These are phyloP conservation scores for Heliocidaris tuberculata DNA, from an alignment of 35 echinoderm and acorn worm genomes.

Conservation along the genomic window DNA sequence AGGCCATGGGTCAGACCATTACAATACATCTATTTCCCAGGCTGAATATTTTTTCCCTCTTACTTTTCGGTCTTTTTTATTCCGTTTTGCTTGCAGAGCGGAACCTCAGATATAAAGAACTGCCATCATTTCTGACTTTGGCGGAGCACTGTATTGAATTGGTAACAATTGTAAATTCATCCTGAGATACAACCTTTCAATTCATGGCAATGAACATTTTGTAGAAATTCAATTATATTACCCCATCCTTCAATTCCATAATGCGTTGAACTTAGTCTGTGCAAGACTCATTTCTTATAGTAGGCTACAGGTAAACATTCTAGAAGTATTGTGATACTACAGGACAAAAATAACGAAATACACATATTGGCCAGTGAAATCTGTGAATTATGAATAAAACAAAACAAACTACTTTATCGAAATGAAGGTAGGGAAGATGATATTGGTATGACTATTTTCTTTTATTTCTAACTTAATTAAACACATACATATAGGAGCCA, in stretches of 20 bases:
- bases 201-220: neutral
- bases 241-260: neutral
- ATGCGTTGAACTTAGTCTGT: neutral
- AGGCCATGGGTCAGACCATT: conserved; percentile 8
- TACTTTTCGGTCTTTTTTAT: neutral
- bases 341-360: too few relatives aligned
- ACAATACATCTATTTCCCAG: neutral
- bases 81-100: neutral
- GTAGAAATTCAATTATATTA: neutral
- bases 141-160: neutral
- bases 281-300: too few relatives aligned
- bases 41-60: neutral
- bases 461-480: too few relatives aligned
- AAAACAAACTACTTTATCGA: too few relatives aligned
- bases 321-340: too few relatives aligned
- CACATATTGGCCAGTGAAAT: too few relatives aligned
- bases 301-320: too few relatives aligned
- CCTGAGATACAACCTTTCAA: neutral
- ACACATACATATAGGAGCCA: too few relatives aligned
- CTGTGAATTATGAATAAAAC: too few relatives aligned
- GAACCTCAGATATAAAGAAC: neutral
- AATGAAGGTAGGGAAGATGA: too few relatives aligned
- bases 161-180: neutral
- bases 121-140: conserved; percentile 3
- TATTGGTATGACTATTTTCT: too few relatives aligned